These are phyloP conservation scores for Numenius arquata DNA, from an alignment of 2,113 vertebrate genomes.

Conservation along the genomic window DNA sequence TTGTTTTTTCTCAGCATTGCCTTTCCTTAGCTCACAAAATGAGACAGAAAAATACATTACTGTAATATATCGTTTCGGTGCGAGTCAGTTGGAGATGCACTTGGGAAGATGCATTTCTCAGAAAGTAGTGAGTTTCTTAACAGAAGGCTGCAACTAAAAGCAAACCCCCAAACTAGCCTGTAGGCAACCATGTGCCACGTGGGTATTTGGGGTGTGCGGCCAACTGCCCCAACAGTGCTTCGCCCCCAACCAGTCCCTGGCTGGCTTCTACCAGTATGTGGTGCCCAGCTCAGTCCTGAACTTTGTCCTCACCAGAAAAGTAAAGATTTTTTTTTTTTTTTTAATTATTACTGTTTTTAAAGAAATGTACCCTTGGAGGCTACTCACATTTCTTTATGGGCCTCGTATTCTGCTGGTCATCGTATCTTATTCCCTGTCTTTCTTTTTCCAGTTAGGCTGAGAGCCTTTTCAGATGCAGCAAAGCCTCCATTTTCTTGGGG, in stretches of 20 bases:
- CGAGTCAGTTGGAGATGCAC: background rate
- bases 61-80: background rate
- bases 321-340: too few relatives aligned
- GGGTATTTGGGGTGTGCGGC: background rate
- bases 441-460: background rate
- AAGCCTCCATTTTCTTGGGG: background rate
- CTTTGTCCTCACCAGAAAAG: background rate
- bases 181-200: accelerated
- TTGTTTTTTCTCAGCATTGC: background rate
- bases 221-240: background rate
- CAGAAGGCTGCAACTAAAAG: background rate
- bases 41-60: background rate
- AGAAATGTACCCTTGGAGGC: background rate
- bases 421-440: background rate
- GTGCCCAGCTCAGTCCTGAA: background rate
- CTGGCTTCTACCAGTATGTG: background rate
- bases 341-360: background rate
- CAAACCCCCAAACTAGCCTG: background rate
- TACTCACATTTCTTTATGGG: background rate
- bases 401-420: background rate
- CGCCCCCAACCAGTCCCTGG: background rate
- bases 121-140: background rate
- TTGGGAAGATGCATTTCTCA: background rate
- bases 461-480: background rate
- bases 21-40: background rate